Percentiles rank a stretch among this genome's conserved stretches.
Evolutionary conservation across 1,140 invertebrate species (phyloP).

Genomic region (Ceratina australensis): DNA sequence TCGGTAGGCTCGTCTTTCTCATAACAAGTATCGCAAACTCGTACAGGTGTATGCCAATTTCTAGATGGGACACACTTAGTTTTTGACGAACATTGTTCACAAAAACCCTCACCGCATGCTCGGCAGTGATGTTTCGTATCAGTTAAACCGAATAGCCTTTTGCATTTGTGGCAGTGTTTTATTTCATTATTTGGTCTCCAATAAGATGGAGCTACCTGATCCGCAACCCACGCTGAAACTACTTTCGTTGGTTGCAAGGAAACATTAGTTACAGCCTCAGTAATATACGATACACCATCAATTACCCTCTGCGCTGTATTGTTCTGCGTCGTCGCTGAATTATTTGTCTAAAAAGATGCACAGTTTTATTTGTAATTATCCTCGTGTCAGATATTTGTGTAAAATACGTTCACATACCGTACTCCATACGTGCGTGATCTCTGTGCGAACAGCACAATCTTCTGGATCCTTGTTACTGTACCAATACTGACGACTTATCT

Average conservation of each 20-base stretch:
- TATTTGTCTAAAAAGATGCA: slow-evolving; percentile 63
- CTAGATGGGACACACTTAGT: slow-evolving; percentile 82
- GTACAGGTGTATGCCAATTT: slow-evolving; percentile 84
- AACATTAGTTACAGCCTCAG: slow-evolving; percentile 85
- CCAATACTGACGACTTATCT: slow-evolving; percentile 92
- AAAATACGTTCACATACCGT: slow-evolving; percentile 78
- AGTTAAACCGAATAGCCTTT: slow-evolving; percentile 78
- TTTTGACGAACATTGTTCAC: slow-evolving; percentile 83
- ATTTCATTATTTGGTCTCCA: slow-evolving; percentile 91
- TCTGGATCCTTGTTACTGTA: slow-evolving; percentile 91
- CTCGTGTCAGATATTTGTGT: background rate
- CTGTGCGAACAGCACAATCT: slow-evolving; percentile 83
- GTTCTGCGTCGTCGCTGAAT: slow-evolving; percentile 80
- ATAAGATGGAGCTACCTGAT: slow-evolving; percentile 88
- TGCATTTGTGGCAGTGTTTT: slow-evolving; percentile 85
- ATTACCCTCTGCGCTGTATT: slow-evolving; percentile 86
- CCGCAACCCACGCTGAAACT: slow-evolving; percentile 87
- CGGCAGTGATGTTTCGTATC: slow-evolving; percentile 90
- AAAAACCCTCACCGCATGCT: slow-evolving; percentile 87
- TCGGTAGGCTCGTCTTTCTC: slow-evolving; percentile 60
- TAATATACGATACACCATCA: slow-evolving; percentile 87
- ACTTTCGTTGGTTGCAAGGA: slow-evolving; percentile 86
- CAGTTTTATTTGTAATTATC: background rate
- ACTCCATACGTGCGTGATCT: slow-evolving; percentile 91
- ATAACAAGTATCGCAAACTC: slow-evolving; percentile 86